Conservation (phyloP, 2,888 invertebrate genomes). For the Lasioglossum zephyrum region DNA sequence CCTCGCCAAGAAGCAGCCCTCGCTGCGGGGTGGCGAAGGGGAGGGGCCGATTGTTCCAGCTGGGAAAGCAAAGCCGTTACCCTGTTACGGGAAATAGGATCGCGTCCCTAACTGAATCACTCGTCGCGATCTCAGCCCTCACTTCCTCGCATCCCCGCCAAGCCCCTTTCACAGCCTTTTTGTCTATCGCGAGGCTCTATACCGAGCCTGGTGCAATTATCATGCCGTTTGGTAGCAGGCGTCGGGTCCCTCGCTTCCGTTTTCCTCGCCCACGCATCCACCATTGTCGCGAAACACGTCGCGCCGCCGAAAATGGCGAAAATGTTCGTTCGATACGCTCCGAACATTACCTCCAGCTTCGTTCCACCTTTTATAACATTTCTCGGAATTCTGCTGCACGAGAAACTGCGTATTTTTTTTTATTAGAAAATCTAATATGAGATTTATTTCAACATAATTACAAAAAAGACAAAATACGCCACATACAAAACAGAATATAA, state of each 20-base stretch:
- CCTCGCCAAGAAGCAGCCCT: conserved; percentile 48
- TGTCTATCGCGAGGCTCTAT: not conserved
- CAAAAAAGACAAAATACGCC: too few species aligned
- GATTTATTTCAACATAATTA: too few species aligned
- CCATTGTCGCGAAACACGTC: conserved; percentile 43
- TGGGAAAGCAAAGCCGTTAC: conserved; percentile 67
- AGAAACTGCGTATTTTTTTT: not conserved
- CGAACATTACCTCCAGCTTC: not conserved
- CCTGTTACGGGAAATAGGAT: conserved; percentile 67
- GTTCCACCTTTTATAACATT: not conserved
- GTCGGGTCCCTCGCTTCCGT: not conserved
- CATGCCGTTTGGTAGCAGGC: not conserved
- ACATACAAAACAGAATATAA: too few species aligned
- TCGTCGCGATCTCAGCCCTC: conserved; percentile 42
- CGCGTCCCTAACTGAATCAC: conserved; percentile 57
- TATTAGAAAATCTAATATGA: too few species aligned
- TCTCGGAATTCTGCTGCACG: not conserved
- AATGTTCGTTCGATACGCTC: not conserved
- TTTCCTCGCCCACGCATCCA: not conserved
- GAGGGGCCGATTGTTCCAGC: conserved; percentile 59
- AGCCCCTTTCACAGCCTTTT: conserved; percentile 24
- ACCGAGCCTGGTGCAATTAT: conserved; percentile 9
- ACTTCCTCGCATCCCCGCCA: not conserved
- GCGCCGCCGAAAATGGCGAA: not conserved
- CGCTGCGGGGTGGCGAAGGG: not conserved